Conservation (phyloP, 2,797 vertebrate genomes). For the Buceros bicornis region DNA sequence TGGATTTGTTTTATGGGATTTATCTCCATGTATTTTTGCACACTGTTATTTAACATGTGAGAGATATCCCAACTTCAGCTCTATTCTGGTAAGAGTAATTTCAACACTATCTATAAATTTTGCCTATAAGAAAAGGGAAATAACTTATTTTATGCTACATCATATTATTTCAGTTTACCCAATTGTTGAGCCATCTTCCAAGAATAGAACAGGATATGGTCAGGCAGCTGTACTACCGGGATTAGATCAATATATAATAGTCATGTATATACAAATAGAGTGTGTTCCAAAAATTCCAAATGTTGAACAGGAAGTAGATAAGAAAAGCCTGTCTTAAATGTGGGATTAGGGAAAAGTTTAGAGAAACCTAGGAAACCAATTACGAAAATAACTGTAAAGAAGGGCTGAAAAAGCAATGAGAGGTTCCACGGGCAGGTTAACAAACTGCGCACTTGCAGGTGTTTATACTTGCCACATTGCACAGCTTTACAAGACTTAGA, state of each 20-base stretch:
- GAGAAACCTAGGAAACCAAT: not conserved
- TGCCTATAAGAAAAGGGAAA: not conserved
- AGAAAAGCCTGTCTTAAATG: not conserved
- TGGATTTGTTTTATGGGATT: not conserved
- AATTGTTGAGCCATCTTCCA: not conserved
- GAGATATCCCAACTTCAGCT: not conserved
- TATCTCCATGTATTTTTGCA: not conserved
- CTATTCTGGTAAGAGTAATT: not conserved
- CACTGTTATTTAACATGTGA: not conserved
- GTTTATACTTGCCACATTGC: not conserved
- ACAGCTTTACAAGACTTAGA: not conserved
- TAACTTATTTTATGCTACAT: not conserved
- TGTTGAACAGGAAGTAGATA: conserved; percentile 10
- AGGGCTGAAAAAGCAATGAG: not conserved
- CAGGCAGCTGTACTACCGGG: not conserved
- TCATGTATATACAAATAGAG: not conserved
- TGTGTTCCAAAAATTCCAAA: not conserved
- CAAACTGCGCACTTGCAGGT: not conserved
- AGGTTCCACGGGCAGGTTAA: not conserved
- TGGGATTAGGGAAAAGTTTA: not conserved
- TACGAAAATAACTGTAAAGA: not conserved
- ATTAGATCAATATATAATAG: conserved; percentile 5
- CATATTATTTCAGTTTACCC: not conserved
- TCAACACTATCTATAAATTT: not conserved
- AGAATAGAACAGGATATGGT: not conserved